These are phyloP conservation scores for Blomia tropicalis DNA, from an alignment of 2,888 invertebrate genomes.

Conservation along the genomic window DNA sequence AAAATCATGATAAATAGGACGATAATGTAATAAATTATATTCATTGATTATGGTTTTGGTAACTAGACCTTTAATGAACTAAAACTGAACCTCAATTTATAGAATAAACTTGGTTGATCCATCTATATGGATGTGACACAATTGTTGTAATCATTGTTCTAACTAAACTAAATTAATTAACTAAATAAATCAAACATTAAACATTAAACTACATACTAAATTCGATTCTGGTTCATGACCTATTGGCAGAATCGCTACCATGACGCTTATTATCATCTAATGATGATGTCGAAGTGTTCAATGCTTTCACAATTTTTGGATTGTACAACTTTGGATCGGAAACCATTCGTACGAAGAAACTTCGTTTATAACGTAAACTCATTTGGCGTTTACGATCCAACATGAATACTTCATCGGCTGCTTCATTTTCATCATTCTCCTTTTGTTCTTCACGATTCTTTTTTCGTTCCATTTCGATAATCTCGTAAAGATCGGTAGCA, in stretches of 20 bases:
- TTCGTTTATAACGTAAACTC: constrained; percentile 71
- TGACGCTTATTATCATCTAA: constrained; percentile 4
- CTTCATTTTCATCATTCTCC: constrained; percentile 32
- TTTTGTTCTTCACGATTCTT: constrained; percentile 24
- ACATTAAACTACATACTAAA: no score
- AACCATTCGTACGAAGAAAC: constrained; percentile 93
- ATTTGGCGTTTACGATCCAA: constrained; percentile 45
- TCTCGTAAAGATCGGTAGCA: constrained; percentile 48
- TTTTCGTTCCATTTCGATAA: constrained; percentile 30
- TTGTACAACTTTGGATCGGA: constrained; percentile 92
- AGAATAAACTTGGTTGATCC: not conserved
- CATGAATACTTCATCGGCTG: constrained; percentile 32
- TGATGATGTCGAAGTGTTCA: constrained; percentile 3
- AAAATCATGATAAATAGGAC: no score
- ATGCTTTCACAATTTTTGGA: constrained; percentile 51
- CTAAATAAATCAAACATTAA: no score
- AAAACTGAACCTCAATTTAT: not conserved
- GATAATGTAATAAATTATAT: no score
- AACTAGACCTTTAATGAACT: not conserved
- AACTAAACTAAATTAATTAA: no score
- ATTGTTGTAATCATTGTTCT: not conserved
- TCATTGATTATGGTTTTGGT: no score
- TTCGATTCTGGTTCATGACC: not conserved
- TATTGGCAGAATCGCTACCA: not conserved
- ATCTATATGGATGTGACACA: not conserved